phyloP scores from a whole-genome alignment of 2,113 vertebrate species.

The Dipodomys ordii region DNA sequence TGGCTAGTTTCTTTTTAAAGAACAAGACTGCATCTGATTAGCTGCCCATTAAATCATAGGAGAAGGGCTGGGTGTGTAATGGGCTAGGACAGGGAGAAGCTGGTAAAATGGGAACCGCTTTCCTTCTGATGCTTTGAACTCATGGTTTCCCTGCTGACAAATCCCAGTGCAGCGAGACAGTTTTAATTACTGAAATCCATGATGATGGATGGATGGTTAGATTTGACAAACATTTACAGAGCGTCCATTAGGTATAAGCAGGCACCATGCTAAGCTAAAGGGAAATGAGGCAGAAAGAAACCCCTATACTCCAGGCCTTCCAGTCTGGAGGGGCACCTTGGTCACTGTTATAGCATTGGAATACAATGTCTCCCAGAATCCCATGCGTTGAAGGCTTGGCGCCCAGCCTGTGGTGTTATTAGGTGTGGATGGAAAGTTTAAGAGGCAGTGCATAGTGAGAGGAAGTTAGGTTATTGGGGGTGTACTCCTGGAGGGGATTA shows the following conservation, averaged over 20 bases:
- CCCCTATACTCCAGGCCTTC: too few relatives aligned
- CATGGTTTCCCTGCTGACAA: slow-evolving; percentile 37
- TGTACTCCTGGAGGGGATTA: not conserved
- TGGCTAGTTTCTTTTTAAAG: slow-evolving; percentile 42
- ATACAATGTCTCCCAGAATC: not conserved
- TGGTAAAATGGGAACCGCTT: slow-evolving; percentile 6
- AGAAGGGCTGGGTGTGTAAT: not conserved
- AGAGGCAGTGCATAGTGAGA: not conserved
- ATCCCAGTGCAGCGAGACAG: not conserved
- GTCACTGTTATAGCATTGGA: not conserved
- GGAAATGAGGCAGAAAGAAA: not conserved
- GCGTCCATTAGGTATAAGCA: not conserved
- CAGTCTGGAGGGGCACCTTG: not conserved
- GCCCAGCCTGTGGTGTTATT: not conserved
- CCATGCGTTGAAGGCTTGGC: not conserved
- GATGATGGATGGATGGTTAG: not conserved
- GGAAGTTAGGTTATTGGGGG: not conserved
- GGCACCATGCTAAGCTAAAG: not conserved
- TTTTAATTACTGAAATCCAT: slow-evolving; percentile 56
- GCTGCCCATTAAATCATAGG: slow-evolving; percentile 24
- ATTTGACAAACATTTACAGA: not conserved
- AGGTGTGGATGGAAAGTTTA: not conserved
- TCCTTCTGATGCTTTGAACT: slow-evolving; percentile 52
- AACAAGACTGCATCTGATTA: slow-evolving; percentile 54
- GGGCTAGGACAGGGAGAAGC: not conserved